Base-by-base conservation (phyloP, 1,140 invertebrate genomes). In the Acyrthosiphon pisum region DNA sequence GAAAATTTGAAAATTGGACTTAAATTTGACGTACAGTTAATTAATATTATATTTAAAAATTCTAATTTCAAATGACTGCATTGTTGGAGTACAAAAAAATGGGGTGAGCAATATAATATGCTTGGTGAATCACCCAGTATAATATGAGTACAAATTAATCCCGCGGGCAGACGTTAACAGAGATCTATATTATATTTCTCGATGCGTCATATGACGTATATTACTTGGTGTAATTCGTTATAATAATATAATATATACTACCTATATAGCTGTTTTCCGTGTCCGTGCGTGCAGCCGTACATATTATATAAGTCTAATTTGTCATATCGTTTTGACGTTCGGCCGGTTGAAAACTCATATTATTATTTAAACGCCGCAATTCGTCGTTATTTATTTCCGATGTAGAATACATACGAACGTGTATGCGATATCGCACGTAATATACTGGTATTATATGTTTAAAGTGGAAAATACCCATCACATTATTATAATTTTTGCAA, bases 401-500 rank as follows among this genome's bases (percentile, higher is more conserved):
- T 46, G 44, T 48, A 48, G n/a, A 46, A 48, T 20, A 84, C 41
- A 41, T 41, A 84, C 23, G 23, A 18, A 14, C 44, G 1, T 86
- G 11, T 48, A 68, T n/a, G 11, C 41, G 4, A 11, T 44, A 44
- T 44, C 41, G 37, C 83, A 26, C 9, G 41, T 14, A 87, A 87
- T 50, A 48, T n/a, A n/a, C 46, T 35, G n/a, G 86, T 22, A 88
- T 68, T 88, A 50, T 87, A 87, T 37, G 30, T 60, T n/a, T n/a
- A 48, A 87, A 87, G 44, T 7, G 44, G 14, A 44, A 87, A 50
- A 87, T 53, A 53, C 46, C 86, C 6, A 50, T 35, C n/a, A 50
- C 20, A n/a, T 14, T 88, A 88, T 53, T 87, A 88, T 88, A 50
- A n/a, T 87, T 48, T 48, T 88, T 88, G 86, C 46, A 88, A 88